These are phyloP conservation scores for Delia radicum DNA, from an alignment of 1,140 invertebrate species.

Conservation along the genomic window DNA sequence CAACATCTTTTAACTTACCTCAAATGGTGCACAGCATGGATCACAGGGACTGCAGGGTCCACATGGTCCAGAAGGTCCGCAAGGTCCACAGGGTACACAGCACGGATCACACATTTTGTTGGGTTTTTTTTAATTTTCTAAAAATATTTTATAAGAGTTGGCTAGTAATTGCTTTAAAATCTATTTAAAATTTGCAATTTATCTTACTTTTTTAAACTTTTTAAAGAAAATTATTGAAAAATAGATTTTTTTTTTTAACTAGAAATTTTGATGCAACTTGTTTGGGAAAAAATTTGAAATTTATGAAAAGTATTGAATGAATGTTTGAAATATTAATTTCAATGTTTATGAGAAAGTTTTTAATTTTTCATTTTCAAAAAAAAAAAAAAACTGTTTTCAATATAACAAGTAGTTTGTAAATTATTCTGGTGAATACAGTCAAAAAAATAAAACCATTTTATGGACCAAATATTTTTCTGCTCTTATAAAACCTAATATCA, in stretches of 20 bases:
- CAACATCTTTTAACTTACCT: constrained; percentile 35
- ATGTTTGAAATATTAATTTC: background rate
- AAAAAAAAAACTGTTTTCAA: no score
- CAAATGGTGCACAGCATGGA: constrained; percentile 49
- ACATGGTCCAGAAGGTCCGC: constrained; percentile 25
- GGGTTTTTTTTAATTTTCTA: constrained; percentile 28
- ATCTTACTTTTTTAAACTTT: background rate
- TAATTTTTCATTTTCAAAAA: no score
- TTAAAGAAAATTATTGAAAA: background rate
- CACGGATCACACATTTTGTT: constrained; percentile 41
- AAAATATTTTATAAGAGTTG: background rate
- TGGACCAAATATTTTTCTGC: no score
- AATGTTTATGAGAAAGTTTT: background rate
- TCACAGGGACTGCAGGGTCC: constrained; percentile 42
- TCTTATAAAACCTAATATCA: no score
- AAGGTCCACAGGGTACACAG: constrained; percentile 30
- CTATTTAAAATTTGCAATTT: background rate
- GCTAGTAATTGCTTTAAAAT: background rate
- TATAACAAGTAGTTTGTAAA: no score
- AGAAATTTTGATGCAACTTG: constrained; percentile 32
- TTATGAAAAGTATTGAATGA: constrained; percentile 20
- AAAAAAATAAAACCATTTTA: no score
- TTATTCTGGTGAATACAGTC: no score
- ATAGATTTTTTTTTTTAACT: constrained; percentile 31
- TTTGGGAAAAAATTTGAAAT: constrained; percentile 21